phyloP scores from a whole-genome alignment of 2,888 invertebrate species.

The Eulithis testata region DNA sequence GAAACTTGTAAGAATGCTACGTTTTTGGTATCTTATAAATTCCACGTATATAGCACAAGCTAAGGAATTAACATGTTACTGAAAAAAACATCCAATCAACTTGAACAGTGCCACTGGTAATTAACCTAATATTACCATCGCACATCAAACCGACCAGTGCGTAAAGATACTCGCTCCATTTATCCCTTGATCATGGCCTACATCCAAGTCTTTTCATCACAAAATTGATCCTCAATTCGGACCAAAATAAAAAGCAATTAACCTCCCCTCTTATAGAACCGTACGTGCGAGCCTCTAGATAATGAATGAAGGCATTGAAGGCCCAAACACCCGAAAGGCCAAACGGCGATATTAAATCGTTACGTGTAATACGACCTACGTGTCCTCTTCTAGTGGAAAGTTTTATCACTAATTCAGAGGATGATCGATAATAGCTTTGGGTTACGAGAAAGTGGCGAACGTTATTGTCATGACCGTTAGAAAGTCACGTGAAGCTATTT shows the following conservation, averaged over 20 bases:
- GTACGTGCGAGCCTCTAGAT: conserved; percentile 27
- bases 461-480: neutral
- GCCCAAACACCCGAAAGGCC: conserved; percentile 37
- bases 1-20: no score
- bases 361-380: conserved; percentile 42
- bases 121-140: no score
- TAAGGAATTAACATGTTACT: no score
- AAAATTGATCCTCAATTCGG: conserved; percentile 7
- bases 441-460: conserved; percentile 10
- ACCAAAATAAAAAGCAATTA: conserved; percentile 21
- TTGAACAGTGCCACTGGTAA: no score
- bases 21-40: no score
- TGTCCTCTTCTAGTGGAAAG: conserved; percentile 44
- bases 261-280: conserved; percentile 16
- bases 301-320: conserved; percentile 32
- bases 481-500: no score
- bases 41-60: no score
- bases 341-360: conserved; percentile 45
- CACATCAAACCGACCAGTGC: no score
- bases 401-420: conserved; percentile 59
- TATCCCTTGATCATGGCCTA: neutral
- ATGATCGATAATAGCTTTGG: conserved; percentile 49
- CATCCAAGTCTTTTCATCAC: neutral
- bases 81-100: no score
- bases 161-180: no score